Base-by-base conservation (phyloP, 2,797 vertebrate genomes). In the Echeneis naucrates region DNA sequence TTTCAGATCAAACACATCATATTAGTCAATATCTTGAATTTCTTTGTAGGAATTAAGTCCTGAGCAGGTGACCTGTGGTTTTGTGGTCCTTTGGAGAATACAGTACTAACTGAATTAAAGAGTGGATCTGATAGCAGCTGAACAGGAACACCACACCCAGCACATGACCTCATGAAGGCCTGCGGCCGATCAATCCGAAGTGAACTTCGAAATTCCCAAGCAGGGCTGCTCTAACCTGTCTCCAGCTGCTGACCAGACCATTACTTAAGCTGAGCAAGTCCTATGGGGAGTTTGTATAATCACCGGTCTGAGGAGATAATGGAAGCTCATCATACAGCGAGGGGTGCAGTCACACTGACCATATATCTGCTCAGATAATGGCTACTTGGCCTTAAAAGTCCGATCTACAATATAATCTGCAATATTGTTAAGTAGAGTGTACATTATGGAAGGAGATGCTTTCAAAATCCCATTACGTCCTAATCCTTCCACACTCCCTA, bases 391-490 rank as follows among this genome's bases (percentile, higher is more conserved):
- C 92, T 94, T 94, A 93, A 95, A 95, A 94, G 94, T 94, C 93
- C 88, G 91, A 94, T 94, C 93, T 93, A 92, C 92, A 93, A 92
- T 92, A 92, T 95, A 95, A 95, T 95, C 94, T 95, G 92, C 92
- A 93, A 89, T 93, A 92, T 94, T 95, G 92, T 93, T 93, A 95
- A 95, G 92, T 92, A 93, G 92, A 93, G 91, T 92, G 92, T 91
- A 86, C 94, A 95, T 95, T 95, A 95, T 92, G 90, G 90, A 93
- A 87, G 87, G 81, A 90, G 90, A 87, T 78, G 92, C 94, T 95
- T 95, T 95, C 93, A 95, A 93, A 94, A 93, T 91, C 92, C 95
- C 95, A 95, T 95, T 95, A 95, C 80, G 91, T 58, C 91, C 89
- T 95, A 95, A 95, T 95, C 95, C 94, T 91, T 93, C 89, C 84